Evolutionary conservation across 2,113 vertebrate genomes (phyloP).

Genomic region (Chaetodon trifascialis): DNA sequence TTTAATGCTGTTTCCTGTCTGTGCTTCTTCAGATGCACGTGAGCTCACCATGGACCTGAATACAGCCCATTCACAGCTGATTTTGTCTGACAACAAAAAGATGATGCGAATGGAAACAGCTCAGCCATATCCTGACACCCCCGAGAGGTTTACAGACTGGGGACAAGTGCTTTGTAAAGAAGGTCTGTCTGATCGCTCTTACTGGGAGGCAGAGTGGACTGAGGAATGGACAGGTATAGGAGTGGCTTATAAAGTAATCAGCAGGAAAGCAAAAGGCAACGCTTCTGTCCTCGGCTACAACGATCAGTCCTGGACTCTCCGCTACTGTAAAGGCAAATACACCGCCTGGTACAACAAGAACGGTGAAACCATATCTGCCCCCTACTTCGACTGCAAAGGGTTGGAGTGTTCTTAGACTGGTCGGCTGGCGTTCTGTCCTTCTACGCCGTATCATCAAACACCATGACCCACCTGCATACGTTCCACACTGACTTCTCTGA

Average conservation of each 20-base stretch:
- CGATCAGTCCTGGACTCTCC: constrained; percentile 43
- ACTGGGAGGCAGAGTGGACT: constrained; percentile 49
- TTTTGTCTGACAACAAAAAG: constrained; percentile 17
- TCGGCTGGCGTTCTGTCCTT: constrained; percentile 35
- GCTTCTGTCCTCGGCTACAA: constrained; percentile 36
- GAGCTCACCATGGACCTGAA: constrained; percentile 40
- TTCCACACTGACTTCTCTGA: constrained; percentile 28
- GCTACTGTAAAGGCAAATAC: constrained; percentile 27
- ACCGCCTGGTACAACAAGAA: background rate
- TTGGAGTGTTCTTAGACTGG: constrained; percentile 45
- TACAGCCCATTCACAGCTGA: constrained; percentile 33
- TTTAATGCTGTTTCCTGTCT: background rate
- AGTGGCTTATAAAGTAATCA: constrained; percentile 43
- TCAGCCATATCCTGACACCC: constrained; percentile 44
- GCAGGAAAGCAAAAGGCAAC: constrained; percentile 26
- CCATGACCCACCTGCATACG: constrained; percentile 50
- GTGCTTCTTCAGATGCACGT: constrained; percentile 26
- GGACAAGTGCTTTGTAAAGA: constrained; percentile 50
- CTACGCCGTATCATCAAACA: constrained; percentile 23
- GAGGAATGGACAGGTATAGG: constrained; percentile 17
- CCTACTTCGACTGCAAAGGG: constrained; percentile 35
- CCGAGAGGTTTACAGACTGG: constrained; percentile 51
- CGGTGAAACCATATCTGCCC: background rate
- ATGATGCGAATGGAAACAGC: constrained; percentile 11
- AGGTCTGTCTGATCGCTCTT: constrained; percentile 5